These are phyloP conservation scores for Apoda limacodes DNA, from an alignment of 2,888 invertebrate genomes.

Conservation along the genomic window DNA sequence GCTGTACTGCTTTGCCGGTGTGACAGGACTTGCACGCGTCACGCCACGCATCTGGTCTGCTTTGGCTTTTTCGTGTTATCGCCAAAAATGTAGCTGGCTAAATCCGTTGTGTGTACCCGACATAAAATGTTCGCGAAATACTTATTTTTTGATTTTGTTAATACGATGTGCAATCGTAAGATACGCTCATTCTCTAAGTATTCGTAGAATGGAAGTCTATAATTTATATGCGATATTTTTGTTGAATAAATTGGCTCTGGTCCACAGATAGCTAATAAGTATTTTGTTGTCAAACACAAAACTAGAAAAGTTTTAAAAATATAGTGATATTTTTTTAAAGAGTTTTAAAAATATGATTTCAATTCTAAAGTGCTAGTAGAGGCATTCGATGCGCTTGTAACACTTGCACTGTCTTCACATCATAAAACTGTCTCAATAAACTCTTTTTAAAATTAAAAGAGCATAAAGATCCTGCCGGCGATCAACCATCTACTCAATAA, in stretches of 20 bases:
- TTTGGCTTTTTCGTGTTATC: no score
- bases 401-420: conserved; percentile 48
- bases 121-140: conserved; percentile 16
- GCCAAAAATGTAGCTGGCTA: no score
- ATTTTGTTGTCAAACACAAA: conserved; percentile 42
- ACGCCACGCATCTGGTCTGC: no score
- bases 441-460: conserved; percentile 39
- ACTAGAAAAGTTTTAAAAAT: no score
- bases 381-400: no score
- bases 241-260: conserved; percentile 53
- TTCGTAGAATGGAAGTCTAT: conserved; percentile 58
- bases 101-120: conserved; percentile 27
- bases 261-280: conserved; percentile 48
- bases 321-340: no score
- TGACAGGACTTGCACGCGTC: no score
- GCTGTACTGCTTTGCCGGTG: no score
- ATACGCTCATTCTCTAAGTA: conserved; percentile 44
- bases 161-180: conserved; percentile 62
- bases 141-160: conserved; percentile 52
- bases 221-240: conserved; percentile 65
- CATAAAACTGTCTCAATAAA: conserved; percentile 53
- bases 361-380: no score
- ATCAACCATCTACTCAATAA: conserved; percentile 40
- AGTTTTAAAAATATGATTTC: no score
- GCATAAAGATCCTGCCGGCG: conserved; percentile 36